Percentiles rank a stretch among this genome's conserved stretches.
phyloP scores from a whole-genome alignment of 1,140 invertebrate species.

The Heliothis virescens region DNA sequence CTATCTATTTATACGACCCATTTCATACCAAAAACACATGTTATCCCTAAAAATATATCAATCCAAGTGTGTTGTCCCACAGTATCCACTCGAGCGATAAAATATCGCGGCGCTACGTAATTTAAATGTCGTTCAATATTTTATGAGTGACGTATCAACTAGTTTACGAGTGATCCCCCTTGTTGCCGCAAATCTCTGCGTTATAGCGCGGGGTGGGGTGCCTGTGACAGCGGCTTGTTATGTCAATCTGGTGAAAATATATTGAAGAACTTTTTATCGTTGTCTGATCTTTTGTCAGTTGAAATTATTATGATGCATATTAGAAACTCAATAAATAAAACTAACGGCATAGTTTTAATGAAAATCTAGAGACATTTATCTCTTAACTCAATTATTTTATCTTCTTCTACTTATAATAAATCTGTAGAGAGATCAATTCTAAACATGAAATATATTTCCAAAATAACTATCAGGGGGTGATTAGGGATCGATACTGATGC shows the following conservation, averaged over 20 bases:
- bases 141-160: slow-evolving; percentile 50
- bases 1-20: background rate
- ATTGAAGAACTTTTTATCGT: background rate
- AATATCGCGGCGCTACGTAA: slow-evolving; percentile 33
- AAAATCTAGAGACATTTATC: too few species aligned
- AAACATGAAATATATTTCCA: too few species aligned
- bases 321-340: too few species aligned
- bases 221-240: slow-evolving; percentile 3
- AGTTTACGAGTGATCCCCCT: slow-evolving; percentile 52
- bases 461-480: too few species aligned
- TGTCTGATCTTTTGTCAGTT: background rate
- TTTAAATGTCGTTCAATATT: slow-evolving; percentile 49
- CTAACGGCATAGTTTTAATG: too few species aligned
- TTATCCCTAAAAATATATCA: slow-evolving; percentile 33
- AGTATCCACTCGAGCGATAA: slow-evolving; percentile 4
- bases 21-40: slow-evolving; percentile 20
- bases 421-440: too few species aligned
- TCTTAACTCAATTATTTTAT: too few species aligned
- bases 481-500: too few species aligned
- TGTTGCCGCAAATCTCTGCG: slow-evolving; percentile 51
- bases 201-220: slow-evolving; percentile 38
- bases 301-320: too few species aligned
- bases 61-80: slow-evolving; percentile 4
- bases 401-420: too few species aligned
- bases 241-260: background rate